Evolutionary conservation across 35 echinoderm and acorn worm genomes (phyloP).

Genomic region (Strongylocentrotus purpuratus): DNA sequence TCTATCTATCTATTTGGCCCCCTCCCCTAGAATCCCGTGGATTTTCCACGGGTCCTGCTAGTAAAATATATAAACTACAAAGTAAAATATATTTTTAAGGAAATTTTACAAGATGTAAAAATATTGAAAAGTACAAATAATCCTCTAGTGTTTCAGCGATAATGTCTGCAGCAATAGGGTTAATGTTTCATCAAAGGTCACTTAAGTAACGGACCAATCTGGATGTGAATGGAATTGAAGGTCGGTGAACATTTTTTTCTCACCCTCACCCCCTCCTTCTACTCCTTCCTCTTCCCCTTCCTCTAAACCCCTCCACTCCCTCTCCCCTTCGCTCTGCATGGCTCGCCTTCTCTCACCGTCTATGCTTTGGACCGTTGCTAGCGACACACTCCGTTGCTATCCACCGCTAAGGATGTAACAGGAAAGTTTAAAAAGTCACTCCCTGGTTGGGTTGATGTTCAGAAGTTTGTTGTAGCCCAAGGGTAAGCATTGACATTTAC

Average conservation of each 20-base stretch:
- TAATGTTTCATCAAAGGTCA: neutral
- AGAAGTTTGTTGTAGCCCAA: neutral
- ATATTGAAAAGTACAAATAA: too few relatives aligned
- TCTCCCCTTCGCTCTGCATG: neutral
- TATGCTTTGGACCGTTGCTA: neutral
- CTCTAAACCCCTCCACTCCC: neutral
- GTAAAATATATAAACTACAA: too few relatives aligned
- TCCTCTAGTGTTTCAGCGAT: too few relatives aligned
- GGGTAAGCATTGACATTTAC: neutral
- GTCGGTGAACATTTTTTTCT: too few relatives aligned
- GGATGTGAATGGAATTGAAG: neutral
- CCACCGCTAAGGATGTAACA: neutral
- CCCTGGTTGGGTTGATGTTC: neutral
- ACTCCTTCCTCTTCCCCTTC: neutral
- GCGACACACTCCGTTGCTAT: neutral
- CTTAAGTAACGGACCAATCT: neutral
- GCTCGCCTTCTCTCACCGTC: neutral
- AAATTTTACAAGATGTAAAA: too few relatives aligned
- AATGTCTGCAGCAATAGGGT: neutral
- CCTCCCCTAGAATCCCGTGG: too few relatives aligned
- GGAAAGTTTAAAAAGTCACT: constrained; percentile 9
- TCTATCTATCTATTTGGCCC: too few relatives aligned
- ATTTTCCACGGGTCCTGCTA: too few relatives aligned
- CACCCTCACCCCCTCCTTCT: neutral
- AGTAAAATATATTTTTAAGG: too few relatives aligned